Evolutionary conservation across 1,140 invertebrate species (phyloP).

Genomic region (Pogonognathellus flavescens): DNA sequence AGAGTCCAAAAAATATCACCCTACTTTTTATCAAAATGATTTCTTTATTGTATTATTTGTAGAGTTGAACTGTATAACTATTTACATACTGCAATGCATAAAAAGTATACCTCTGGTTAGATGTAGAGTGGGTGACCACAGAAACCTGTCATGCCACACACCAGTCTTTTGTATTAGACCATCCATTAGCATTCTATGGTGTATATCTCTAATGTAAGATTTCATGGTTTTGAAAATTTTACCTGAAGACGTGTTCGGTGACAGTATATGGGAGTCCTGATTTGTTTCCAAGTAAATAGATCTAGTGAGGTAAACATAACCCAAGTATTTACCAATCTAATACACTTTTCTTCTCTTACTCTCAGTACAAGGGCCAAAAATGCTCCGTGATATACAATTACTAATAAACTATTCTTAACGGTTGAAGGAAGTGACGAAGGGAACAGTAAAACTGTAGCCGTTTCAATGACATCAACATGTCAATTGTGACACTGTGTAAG

Average conservation of each 20-base stretch:
- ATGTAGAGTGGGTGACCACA: conserved; percentile 41
- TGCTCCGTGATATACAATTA: not conserved
- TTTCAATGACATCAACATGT: too few species aligned
- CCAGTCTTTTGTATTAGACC: conserved; percentile 8
- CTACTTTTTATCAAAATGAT: conserved; percentile 23
- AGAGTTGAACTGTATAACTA: not conserved
- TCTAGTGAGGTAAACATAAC: not conserved
- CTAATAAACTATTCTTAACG: too few species aligned
- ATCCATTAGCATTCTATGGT: not conserved
- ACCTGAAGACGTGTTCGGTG: not conserved
- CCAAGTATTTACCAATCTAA: not conserved
- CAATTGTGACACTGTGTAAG: too few species aligned
- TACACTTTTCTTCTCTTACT: not conserved
- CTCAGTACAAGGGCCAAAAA: not conserved
- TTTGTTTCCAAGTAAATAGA: not conserved
- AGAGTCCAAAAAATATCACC: conserved; percentile 4
- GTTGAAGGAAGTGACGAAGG: too few species aligned
- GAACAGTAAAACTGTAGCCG: too few species aligned
- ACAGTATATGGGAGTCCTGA: conserved; percentile 11
- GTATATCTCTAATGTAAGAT: not conserved
- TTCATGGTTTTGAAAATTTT: too few species aligned
- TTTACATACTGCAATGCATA: not conserved
- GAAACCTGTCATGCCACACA: conserved; percentile 25
- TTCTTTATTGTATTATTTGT: conserved; percentile 26
- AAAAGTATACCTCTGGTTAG: not conserved